These are phyloP conservation scores for Columba livia DNA, from an alignment of 2,113 vertebrate species.

Conservation along the genomic window DNA sequence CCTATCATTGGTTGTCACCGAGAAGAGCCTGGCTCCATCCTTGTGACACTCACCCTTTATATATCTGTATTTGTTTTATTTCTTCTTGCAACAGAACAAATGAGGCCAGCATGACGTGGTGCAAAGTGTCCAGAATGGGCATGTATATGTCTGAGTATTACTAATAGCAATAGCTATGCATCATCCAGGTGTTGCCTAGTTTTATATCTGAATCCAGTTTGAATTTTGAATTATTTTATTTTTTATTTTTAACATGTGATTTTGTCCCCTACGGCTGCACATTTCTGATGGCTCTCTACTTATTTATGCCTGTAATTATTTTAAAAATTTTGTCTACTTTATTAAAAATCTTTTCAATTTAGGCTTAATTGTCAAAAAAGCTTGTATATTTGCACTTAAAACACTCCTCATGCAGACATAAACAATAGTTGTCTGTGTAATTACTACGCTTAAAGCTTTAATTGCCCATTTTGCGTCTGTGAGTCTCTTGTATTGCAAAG, in stretches of 20 bases:
- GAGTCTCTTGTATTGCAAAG: not conserved
- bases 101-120: not conserved
- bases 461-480: conserved; percentile 28
- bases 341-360: conserved; percentile 12
- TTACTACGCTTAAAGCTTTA: conserved; percentile 6
- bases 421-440: conserved; percentile 20
- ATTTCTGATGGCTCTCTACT: not conserved
- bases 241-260: not conserved
- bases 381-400: conserved; percentile 25
- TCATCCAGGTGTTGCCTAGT: not conserved
- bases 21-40: too few relatives aligned
- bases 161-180: not conserved
- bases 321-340: not conserved
- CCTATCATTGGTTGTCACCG: too few relatives aligned
- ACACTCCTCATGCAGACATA: not conserved
- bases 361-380: conserved; percentile 10
- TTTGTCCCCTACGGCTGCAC: not conserved
- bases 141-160: rapidly evolving
- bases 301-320: not conserved
- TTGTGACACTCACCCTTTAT: too few relatives aligned
- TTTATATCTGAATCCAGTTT: not conserved
- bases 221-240: not conserved
- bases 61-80: not conserved
- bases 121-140: not conserved
- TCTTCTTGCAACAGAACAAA: not conserved